A percentile compares a stretch with the other conserved stretches of the same genome.
These are phyloP conservation scores for Reticulitermes lucifugus DNA, from an alignment of 2,888 invertebrate species.

Conservation along the genomic window DNA sequence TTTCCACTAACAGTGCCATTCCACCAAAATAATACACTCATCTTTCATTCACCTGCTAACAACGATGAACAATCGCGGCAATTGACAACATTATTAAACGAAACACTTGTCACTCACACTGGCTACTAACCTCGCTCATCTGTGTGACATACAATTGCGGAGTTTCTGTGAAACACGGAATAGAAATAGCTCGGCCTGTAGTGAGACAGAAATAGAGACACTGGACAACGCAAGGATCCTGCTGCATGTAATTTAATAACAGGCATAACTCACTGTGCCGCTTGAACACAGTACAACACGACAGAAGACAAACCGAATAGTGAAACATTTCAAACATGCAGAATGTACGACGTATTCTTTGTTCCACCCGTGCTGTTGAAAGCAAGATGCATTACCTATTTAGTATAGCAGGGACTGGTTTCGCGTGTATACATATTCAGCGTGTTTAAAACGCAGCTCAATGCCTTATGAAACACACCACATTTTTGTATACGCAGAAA, in stretches of 20 bases:
- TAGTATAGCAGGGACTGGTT: not conserved
- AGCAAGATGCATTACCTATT: conserved; percentile 1
- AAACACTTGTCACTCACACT: too few species aligned
- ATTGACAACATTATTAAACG: too few species aligned
- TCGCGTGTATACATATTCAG: not conserved
- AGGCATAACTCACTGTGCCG: not conserved
- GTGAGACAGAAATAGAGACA: too few species aligned
- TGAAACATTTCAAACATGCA: not conserved
- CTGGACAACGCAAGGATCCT: too few species aligned
- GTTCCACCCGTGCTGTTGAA: not conserved
- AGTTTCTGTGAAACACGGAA: too few species aligned
- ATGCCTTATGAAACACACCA: not conserved
- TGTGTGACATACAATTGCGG: too few species aligned
- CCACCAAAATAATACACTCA: too few species aligned
- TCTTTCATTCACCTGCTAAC: too few species aligned
- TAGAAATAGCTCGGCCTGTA: too few species aligned
- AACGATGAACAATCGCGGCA: too few species aligned
- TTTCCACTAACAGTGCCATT: too few species aligned
- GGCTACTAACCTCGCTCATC: too few species aligned
- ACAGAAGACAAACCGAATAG: not conserved
- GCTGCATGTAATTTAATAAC: not conserved
- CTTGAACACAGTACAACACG: not conserved
- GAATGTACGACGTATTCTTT: not conserved
- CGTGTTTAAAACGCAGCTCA: not conserved
- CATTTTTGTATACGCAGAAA: not conserved